phyloP scores from a whole-genome alignment of 2,113 vertebrate genomes.

The Rhabdornis inornatus region DNA sequence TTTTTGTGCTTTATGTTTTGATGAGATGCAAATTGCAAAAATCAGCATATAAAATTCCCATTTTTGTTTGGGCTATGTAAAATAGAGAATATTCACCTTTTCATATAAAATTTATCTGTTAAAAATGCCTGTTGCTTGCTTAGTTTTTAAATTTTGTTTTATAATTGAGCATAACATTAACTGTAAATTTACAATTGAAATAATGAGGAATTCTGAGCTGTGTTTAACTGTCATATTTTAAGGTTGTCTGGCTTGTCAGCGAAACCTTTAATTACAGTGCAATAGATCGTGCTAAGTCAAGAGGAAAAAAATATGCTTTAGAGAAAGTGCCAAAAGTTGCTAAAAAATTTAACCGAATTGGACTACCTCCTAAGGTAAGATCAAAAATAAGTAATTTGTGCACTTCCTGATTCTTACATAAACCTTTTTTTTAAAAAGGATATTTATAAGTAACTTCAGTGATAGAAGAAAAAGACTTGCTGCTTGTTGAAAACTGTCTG shows the following conservation, averaged over 20 bases:
- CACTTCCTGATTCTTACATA: neutral
- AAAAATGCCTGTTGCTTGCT: neutral
- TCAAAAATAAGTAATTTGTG: neutral
- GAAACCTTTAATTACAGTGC: conserved; percentile 96
- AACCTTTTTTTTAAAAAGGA: neutral
- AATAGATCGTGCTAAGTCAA: conserved; percentile 95
- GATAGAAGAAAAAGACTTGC: neutral
- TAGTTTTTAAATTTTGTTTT: neutral
- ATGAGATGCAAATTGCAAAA: neutral
- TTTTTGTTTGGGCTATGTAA: neutral
- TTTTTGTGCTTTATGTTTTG: neutral
- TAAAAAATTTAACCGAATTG: conserved; percentile 93
- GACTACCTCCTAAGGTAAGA: conserved; percentile 95
- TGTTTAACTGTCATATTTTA: conserved; percentile 19
- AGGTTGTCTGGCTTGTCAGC: conserved; percentile 93
- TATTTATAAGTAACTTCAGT: neutral
- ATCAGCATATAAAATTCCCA: neutral
- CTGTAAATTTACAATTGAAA: neutral
- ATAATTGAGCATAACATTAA: neutral
- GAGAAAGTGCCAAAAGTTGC: conserved; percentile 97
- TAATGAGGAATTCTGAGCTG: neutral
- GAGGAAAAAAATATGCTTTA: conserved; percentile 95
- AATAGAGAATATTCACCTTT: neutral
- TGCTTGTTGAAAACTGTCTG: neutral
- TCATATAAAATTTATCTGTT: neutral